phyloP scores from a whole-genome alignment of 2,797 vertebrate genomes.

The Sciaenops ocellatus region DNA sequence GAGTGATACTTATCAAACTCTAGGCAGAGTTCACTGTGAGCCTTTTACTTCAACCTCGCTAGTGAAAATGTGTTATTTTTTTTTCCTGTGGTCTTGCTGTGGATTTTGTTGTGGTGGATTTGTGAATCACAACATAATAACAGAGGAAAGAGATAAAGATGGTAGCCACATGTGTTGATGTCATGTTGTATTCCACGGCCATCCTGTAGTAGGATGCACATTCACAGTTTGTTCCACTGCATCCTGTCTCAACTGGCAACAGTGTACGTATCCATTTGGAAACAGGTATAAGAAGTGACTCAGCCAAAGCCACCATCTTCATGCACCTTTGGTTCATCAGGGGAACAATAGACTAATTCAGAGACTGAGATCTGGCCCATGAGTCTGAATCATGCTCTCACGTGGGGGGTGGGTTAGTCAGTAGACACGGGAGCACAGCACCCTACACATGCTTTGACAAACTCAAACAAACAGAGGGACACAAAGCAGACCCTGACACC shows the following conservation, averaged over 20 bases:
- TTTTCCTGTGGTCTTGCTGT: constrained; percentile 24
- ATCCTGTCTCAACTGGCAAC: constrained; percentile 36
- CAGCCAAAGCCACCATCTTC: constrained; percentile 34
- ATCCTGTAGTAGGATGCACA: constrained; percentile 16
- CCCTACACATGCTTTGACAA: constrained; percentile 72
- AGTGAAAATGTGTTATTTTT: constrained; percentile 26
- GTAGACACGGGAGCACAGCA: constrained; percentile 41
- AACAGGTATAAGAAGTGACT: constrained; percentile 32
- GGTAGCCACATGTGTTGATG: constrained; percentile 53
- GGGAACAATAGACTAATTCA: constrained; percentile 80
- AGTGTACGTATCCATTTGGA: constrained; percentile 18
- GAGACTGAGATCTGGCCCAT: constrained; percentile 54
- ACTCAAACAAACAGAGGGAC: constrained; percentile 83
- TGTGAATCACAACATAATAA: constrained; percentile 48
- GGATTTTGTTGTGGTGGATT: constrained; percentile 40
- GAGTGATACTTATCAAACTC: background rate
- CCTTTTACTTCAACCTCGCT: background rate
- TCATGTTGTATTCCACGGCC: constrained; percentile 27
- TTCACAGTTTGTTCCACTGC: constrained; percentile 20
- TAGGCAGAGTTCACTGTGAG: background rate
- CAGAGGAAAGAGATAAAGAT: constrained; percentile 40
- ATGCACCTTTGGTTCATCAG: constrained; percentile 49
- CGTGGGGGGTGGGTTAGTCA: constrained; percentile 8
- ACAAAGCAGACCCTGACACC: constrained; percentile 79
- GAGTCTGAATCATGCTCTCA: constrained; percentile 43